Evolutionary conservation across 2,113 vertebrate genomes (phyloP).

Genomic region (Lophotis ruficrista): DNA sequence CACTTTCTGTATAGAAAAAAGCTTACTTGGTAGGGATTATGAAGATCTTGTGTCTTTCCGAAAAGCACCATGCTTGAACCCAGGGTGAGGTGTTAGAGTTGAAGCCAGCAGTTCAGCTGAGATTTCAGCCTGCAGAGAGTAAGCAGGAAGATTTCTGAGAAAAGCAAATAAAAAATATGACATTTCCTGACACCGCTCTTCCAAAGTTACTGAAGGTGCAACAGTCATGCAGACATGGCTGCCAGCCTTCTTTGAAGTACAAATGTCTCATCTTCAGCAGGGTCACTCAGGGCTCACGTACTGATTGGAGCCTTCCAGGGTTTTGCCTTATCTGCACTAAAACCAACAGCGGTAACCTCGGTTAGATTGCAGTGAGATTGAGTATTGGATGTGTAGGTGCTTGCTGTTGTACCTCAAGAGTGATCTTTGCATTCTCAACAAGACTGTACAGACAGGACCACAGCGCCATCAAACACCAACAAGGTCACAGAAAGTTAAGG

Average conservation of each 20-base stretch:
- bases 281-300: rapidly evolving
- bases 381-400: neutral
- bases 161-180: neutral
- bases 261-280: neutral
- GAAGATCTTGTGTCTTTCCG: neutral
- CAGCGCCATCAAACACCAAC: neutral
- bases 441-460: neutral
- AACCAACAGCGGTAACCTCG: neutral
- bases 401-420: neutral
- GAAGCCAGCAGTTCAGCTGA: neutral
- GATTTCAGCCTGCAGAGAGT: neutral
- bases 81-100: neutral
- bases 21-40: neutral
- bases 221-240: neutral
- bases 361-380: neutral
- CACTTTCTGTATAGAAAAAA: neutral
- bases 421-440: neutral
- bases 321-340: neutral
- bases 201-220: neutral
- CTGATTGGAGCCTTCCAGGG: neutral
- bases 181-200: neutral
- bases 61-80: neutral
- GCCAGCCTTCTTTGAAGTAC: neutral
- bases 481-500: neutral
- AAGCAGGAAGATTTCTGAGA: neutral